These are phyloP conservation scores for Urosaurus nigricauda DNA, from an alignment of 2,797 vertebrate species.

Conservation along the genomic window DNA sequence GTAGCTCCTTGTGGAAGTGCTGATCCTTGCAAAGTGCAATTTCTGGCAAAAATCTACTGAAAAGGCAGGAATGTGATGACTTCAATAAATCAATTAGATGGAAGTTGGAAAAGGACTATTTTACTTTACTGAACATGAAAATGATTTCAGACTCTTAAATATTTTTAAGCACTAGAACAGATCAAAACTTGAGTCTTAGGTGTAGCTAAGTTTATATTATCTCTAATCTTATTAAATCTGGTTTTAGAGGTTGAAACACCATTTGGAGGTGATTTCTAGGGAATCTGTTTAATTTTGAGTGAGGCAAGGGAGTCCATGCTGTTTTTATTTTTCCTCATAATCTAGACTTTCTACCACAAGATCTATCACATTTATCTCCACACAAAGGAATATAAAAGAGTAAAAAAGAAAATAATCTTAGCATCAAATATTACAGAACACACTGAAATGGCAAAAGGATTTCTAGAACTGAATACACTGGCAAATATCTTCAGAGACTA, in stretches of 20 bases:
- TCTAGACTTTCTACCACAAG: neutral
- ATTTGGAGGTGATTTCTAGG: neutral
- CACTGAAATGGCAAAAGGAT: neutral
- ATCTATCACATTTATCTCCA: neutral
- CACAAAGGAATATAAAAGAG: slow-evolving; percentile 7
- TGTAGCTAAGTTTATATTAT: slow-evolving; percentile 13
- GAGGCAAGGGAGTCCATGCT: neutral
- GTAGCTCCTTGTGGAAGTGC: slow-evolving; percentile 24
- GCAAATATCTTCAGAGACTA: neutral
- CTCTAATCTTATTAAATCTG: neutral
- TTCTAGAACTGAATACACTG: neutral
- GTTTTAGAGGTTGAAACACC: rapidly evolving
- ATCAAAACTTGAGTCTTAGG: slow-evolving; percentile 6
- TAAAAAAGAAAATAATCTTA: neutral
- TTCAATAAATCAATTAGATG: slow-evolving; percentile 33
- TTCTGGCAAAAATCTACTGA: slow-evolving; percentile 3
- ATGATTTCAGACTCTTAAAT: neutral
- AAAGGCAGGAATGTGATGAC: neutral
- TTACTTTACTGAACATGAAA: neutral
- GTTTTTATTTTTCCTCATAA: neutral
- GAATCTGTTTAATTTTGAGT: neutral
- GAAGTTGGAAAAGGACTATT: slow-evolving; percentile 12
- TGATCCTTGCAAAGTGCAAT: slow-evolving; percentile 22
- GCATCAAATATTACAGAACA: neutral
- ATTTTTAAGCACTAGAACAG: neutral